Evolutionary conservation across 2,888 invertebrate species (phyloP).

Genomic region (Ectropis crepuscularia): DNA sequence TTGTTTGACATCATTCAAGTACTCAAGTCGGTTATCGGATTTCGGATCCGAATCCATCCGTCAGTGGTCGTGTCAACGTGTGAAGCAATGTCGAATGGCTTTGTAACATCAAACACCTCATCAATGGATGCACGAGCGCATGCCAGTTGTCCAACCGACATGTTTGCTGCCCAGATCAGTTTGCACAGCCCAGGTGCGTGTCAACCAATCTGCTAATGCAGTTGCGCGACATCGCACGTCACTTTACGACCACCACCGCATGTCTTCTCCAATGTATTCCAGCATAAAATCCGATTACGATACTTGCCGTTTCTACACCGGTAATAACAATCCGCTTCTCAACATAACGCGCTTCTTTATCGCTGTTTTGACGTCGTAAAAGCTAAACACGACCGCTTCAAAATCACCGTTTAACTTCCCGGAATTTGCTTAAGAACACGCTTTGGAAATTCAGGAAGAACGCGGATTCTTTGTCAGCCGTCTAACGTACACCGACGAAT

Average conservation of each 20-base stretch:
- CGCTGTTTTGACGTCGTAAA: constrained; percentile 33
- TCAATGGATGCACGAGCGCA: constrained; percentile 16
- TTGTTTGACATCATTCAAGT: neutral
- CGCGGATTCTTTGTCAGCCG: constrained; percentile 19
- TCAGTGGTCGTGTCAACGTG: neutral
- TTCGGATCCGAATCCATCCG: neutral
- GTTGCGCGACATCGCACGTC: constrained; percentile 21
- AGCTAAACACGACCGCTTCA: constrained; percentile 29
- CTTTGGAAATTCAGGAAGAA: constrained; percentile 17
- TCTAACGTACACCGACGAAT: constrained; percentile 42
- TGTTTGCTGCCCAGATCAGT: constrained; percentile 44
- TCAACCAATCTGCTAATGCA: constrained; percentile 59
- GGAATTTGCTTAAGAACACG: constrained; percentile 30
- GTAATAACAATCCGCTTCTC: constrained; percentile 27
- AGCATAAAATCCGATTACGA: constrained; percentile 31
- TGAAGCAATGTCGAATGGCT: constrained; percentile 6
- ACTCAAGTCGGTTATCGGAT: neutral
- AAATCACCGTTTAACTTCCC: constrained; percentile 27
- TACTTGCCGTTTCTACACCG: constrained; percentile 20
- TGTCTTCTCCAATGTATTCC: constrained; percentile 22
- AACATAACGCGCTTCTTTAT: constrained; percentile 31
- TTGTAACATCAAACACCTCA: constrained; percentile 19
- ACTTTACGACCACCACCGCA: constrained; percentile 35
- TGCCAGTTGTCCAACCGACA: constrained; percentile 37
- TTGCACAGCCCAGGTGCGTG: constrained; percentile 46